These are phyloP conservation scores for Uropsilus gracilis DNA, from an alignment of 2,113 vertebrate genomes.

Conservation along the genomic window DNA sequence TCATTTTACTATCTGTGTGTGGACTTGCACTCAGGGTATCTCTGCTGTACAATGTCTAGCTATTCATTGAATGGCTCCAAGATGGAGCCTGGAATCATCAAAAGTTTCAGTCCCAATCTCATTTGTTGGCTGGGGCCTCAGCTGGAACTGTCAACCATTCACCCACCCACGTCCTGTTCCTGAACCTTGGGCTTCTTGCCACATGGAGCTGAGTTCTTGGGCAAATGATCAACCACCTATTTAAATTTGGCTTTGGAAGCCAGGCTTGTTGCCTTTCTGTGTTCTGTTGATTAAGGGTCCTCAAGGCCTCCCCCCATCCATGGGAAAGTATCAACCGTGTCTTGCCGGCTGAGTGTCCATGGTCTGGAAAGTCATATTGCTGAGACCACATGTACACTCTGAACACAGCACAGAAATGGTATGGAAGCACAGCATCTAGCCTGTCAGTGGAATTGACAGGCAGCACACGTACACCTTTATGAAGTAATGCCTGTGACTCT, in stretches of 20 bases:
- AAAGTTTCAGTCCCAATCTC: neutral
- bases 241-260: neutral
- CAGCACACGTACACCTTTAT: neutral
- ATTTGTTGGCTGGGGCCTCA: neutral
- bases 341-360: neutral
- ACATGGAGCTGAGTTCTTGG: neutral
- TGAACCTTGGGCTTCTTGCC: neutral
- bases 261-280: neutral
- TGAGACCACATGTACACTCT: neutral
- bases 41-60: neutral
- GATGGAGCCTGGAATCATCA: neutral
- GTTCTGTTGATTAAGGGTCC: neutral
- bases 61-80: neutral
- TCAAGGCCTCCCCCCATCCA: neutral
- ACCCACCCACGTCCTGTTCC: neutral
- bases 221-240: neutral
- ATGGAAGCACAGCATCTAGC: rapidly evolving
- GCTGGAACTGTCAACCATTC: neutral
- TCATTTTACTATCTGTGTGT: neutral
- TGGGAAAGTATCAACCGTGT: neutral
- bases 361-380: neutral
- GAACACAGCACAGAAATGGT: neutral
- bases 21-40: neutral
- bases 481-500: neutral
- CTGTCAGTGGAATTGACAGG: neutral